Percentiles rank a stretch among this genome's conserved stretches.
Conservation (phyloP, 64 coral and sea anemone genomes). For the Dendrophyllia cribrosa region DNA sequence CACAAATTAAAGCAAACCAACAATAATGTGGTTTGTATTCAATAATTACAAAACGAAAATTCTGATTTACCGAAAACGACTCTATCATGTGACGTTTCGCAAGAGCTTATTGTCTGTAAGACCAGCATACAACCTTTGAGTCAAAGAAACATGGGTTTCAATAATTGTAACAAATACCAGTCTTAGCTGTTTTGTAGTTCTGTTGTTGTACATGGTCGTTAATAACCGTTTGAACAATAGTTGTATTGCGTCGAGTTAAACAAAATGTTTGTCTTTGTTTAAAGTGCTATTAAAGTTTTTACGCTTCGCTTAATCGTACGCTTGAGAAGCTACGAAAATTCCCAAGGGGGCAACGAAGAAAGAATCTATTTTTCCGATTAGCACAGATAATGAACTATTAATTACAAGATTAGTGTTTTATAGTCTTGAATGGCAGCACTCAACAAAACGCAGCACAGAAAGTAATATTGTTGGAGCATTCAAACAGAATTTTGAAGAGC, state of each 20-base stretch:
- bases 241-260: conserved; percentile 41
- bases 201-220: conserved; percentile 20
- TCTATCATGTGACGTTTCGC: not conserved
- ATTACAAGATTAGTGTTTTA: conserved; percentile 50
- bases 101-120: not conserved
- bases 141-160: not conserved
- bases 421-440: not conserved
- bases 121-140: not conserved
- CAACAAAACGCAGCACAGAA: not conserved
- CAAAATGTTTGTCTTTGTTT: conserved; percentile 47
- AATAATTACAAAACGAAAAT: not conserved
- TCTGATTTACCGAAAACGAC: not conserved
- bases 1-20: not conserved
- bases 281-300: conserved; percentile 52
- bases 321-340: conserved; percentile 9
- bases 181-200: conserved; percentile 22
- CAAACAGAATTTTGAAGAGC: not conserved
- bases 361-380: conserved; percentile 30
- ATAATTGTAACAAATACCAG: conserved; percentile 18
- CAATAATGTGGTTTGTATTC: not conserved
- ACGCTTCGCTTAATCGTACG: conserved; percentile 31
- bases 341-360: conserved; percentile 14
- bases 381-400: conserved; percentile 42
- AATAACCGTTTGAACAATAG: conserved; percentile 51
- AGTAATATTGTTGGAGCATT: not conserved